phyloP scores from a whole-genome alignment of 2,797 vertebrate genomes.

The Hirundo rustica region DNA sequence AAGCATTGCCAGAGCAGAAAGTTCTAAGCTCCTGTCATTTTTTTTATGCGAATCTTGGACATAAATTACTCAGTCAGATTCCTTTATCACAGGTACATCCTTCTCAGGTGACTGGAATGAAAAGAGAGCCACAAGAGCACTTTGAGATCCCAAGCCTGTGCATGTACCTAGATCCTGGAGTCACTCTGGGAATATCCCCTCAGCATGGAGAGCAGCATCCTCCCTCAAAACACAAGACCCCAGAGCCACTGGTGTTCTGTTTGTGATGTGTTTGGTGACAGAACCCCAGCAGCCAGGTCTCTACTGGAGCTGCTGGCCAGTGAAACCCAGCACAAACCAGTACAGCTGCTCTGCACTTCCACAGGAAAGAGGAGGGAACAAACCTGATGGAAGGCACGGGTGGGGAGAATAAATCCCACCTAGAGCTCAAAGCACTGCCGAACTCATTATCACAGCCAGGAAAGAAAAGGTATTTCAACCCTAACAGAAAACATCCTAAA shows the following conservation, averaged over 20 bases:
- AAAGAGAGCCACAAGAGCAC: neutral
- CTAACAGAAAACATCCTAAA: neutral
- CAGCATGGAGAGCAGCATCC: neutral
- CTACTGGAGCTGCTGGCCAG: fast-evolving
- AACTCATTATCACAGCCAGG: neutral
- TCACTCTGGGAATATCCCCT: neutral
- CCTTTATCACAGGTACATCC: neutral
- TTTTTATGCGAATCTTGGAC: neutral
- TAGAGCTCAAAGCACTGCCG: neutral
- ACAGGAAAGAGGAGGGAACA: neutral
- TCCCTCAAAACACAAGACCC: neutral
- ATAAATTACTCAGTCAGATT: neutral
- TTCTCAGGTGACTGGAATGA: neutral
- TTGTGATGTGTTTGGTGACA: neutral
- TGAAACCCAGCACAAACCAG: neutral
- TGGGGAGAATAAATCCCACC: neutral
- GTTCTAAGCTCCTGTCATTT: neutral
- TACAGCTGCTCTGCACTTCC: neutral
- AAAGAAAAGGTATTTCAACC: neutral
- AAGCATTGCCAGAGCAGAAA: neutral
- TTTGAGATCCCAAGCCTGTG: neutral
- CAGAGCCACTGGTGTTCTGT: neutral
- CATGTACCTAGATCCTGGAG: neutral
- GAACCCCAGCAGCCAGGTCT: neutral
- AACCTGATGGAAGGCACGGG: neutral